A percentile compares a stretch with the other conserved stretches of the same genome.
These are phyloP conservation scores for Oryzias dopingdopingensis DNA, from an alignment of 2,797 vertebrate species.

Conservation along the genomic window DNA sequence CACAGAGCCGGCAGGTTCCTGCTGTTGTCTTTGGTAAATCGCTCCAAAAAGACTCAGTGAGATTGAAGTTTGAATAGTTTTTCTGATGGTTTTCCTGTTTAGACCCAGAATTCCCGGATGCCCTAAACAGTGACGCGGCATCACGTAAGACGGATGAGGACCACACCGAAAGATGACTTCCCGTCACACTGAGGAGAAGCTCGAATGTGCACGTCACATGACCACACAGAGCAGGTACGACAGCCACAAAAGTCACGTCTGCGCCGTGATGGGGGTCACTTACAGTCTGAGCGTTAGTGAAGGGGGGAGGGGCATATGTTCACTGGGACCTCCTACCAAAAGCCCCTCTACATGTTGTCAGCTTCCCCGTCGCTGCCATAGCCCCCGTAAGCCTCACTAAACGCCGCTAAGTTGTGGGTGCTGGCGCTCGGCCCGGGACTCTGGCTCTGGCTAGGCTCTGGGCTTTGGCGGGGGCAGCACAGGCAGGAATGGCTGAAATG, in stretches of 20 bases:
- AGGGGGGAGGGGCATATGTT: constrained; percentile 23
- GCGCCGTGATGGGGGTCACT: constrained; percentile 47
- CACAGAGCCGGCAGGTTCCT: too few relatives aligned
- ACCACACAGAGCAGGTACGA: constrained; percentile 61
- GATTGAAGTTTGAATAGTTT: too few relatives aligned
- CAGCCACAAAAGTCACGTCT: not conserved
- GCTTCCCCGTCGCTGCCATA: constrained; percentile 90
- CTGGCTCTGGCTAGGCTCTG: constrained; percentile 44
- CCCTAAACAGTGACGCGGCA: too few relatives aligned
- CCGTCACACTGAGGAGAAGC: constrained; percentile 50
- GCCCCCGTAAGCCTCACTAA: constrained; percentile 92
- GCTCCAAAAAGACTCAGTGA: too few relatives aligned
- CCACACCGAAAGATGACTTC: constrained; percentile 54
- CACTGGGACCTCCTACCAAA: constrained; percentile 37
- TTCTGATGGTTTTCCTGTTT: too few relatives aligned
- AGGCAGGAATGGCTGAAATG: constrained; percentile 35
- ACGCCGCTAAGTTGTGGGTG: constrained; percentile 90
- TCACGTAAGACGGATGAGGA: not conserved
- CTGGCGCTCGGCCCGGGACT: constrained; percentile 69
- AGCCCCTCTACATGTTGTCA: constrained; percentile 64
- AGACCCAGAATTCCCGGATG: too few relatives aligned
- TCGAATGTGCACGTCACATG: constrained; percentile 58
- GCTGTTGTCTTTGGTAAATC: too few relatives aligned
- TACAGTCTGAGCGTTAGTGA: constrained; percentile 64
- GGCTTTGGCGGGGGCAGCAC: constrained; percentile 51